Evolutionary conservation across 92 coral and sea anemone genomes (phyloP), one percentile per base, ranked within the genome.

Genomic region (Porites lobata): DNA sequence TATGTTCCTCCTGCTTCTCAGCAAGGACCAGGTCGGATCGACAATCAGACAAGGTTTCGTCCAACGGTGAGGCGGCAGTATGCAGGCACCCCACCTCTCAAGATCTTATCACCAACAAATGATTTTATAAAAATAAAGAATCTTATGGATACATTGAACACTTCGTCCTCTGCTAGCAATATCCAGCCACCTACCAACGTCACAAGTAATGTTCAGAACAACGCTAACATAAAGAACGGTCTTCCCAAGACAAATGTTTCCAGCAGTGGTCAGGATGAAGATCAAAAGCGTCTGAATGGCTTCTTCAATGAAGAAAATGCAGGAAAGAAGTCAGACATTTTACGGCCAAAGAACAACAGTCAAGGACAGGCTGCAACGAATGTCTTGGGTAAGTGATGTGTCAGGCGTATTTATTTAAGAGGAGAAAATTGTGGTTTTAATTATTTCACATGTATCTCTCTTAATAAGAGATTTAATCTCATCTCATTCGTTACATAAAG

Each of bases 251-350:
- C 29, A 50, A 85, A 89, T 54, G 52, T 74, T 21, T 80, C 87
- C 65, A 32, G 84, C 32, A 54, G n/a, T 13, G 53, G 66, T 75
- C 83, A 81, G 61, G 71, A 15, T 29, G 69, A 20, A 63, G 61
- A 54, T 24, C 50, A 54, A 11, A 71, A 87, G 59, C 82, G 88
- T 12, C 87, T 93, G 79, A 90, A 93, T 52, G 95, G 95, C 11
- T 93, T 93, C 87, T 93, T 93, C 65, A 90, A 86, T 1, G 90
- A 90, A 75, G 93, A 92, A 59, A 83, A 72, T 12, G 65, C 13
- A 22, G 83, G 77, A 67, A 74, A 85, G 87, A 84, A 84, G 71
- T 84, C 87, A 0, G 87, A 50, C 12, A 70, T 79, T 67, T 2
- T 18, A 29, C 13, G 65, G 68, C 84, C 84, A 14, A 9, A 56